phyloP scores from a whole-genome alignment of 2,113 vertebrate species.

The Pyxicephalus adspersus region DNA sequence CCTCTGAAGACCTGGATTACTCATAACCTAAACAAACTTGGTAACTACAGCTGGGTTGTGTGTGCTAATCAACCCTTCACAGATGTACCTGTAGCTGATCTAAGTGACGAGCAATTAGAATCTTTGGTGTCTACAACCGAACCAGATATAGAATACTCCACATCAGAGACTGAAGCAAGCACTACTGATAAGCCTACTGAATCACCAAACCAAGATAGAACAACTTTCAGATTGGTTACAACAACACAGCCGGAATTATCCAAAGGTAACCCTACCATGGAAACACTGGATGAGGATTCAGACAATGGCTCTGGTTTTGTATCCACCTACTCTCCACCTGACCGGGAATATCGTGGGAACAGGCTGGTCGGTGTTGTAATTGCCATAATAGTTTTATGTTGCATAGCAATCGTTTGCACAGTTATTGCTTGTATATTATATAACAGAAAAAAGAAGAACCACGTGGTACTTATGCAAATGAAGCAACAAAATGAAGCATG shows the following conservation, averaged over 20 bases:
- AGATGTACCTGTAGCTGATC: conserved; percentile 64
- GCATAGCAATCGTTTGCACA: conserved; percentile 66
- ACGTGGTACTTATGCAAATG: conserved; percentile 66
- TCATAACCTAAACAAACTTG: conserved; percentile 70
- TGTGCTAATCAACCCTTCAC: conserved; percentile 71
- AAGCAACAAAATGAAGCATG: conserved; percentile 67
- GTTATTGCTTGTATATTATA: conserved; percentile 67
- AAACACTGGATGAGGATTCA: background rate
- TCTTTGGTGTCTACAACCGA: background rate
- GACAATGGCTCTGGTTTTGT: background rate
- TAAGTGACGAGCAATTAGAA: conserved; percentile 57
- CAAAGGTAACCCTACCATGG: background rate
- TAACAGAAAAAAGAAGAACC: conserved; percentile 68
- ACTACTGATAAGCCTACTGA: rapidly evolving
- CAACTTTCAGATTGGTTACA: background rate
- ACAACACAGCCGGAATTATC: conserved; percentile 36
- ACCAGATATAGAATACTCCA: background rate
- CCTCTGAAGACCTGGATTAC: conserved; percentile 81
- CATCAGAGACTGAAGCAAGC: background rate
- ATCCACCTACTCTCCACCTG: background rate
- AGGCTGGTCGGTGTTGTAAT: conserved; percentile 69
- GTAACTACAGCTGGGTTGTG: conserved; percentile 68
- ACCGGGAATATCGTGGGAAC: conserved; percentile 60
- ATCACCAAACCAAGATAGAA: background rate
- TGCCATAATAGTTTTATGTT: conserved; percentile 69